These are phyloP conservation scores for Apoda limacodes DNA, from an alignment of 2,888 invertebrate species.

Conservation along the genomic window DNA sequence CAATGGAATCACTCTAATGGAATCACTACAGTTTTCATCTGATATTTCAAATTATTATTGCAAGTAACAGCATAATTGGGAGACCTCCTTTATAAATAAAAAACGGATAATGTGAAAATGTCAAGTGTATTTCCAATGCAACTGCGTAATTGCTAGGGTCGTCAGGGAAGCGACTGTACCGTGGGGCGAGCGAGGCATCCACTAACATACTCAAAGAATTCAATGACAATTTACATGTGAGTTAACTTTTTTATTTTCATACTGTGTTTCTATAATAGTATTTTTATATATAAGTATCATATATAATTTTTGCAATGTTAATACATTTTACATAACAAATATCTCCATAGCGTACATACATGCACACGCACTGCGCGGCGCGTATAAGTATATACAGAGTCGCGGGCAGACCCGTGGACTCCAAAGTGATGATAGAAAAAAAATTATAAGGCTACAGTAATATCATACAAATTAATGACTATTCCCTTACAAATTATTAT, in stretches of 20 bases:
- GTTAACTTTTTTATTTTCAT: slow-evolving; percentile 67
- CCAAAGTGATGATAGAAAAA: slow-evolving; percentile 62
- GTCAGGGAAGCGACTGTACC: slow-evolving; percentile 17
- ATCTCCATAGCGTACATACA: slow-evolving; percentile 64
- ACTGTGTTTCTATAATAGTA: slow-evolving; percentile 70
- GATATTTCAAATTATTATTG: too few species aligned
- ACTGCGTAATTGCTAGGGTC: slow-evolving; percentile 19
- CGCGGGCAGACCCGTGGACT: slow-evolving; percentile 27
- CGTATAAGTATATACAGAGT: slow-evolving; percentile 43
- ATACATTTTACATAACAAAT: slow-evolving; percentile 70
- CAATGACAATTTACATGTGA: slow-evolving; percentile 47
- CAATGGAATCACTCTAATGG: too few species aligned
- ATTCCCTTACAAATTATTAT: slow-evolving; percentile 69
- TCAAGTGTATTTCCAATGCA: slow-evolving; percentile 57
- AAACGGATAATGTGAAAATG: slow-evolving; percentile 59
- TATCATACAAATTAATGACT: slow-evolving; percentile 71
- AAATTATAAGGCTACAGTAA: slow-evolving; percentile 62
- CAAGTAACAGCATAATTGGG: too few species aligned
- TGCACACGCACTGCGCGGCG: slow-evolving; percentile 44
- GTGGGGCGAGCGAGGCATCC: slow-evolving; percentile 42
- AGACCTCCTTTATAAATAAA: slow-evolving; percentile 42
- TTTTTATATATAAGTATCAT: slow-evolving; percentile 68
- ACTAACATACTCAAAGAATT: slow-evolving; percentile 57
- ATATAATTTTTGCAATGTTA: slow-evolving; percentile 69
- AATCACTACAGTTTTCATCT: too few species aligned